Evolutionary conservation across 2,888 invertebrate species (phyloP), one percentile per base, ranked within the genome.

Genomic region (Caenorhabditis uteleia): DNA sequence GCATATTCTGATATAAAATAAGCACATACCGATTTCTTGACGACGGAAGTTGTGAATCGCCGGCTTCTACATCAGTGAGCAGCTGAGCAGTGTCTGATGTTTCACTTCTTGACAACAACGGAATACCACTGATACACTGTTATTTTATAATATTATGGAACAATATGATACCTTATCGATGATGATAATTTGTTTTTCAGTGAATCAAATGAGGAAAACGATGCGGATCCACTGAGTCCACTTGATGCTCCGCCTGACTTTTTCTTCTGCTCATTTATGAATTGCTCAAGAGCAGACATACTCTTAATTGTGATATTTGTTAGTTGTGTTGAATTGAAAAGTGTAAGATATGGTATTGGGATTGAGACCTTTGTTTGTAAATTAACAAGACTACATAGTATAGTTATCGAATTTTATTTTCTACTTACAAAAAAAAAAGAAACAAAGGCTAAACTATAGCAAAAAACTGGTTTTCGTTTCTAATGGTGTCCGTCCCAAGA

Each of bases 231-330:
- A 33, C 34, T 51, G 10, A 55, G 46, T 14, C 50, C 54, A 26
- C 49, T 49, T n/a, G 34, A 33, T 5, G 23, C 27, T 6, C 47
- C 44, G 3, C 55, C 60, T 8, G 64, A 10, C 45, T 82, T 82
- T 55, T 72, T 77, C 51, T 79, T 77, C 48, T 82, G 78, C 40
- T 82, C 82, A 46, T 74, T 79, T 26, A 81, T 79, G 66, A 82
- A 82, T 43, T 79, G 78, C 36, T 78, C 77, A 40, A 82, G 68
- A 18, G 82, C 71, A 42, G 80, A 77, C 80, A 80, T 80, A 36
- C 31, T 50, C 51, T 48, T 38, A 39, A 40, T 44, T 21, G 14
- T 16, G 38, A 12, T 3, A 12, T 39, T 29, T 21, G 2, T 40
- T 40, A 7, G 6, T 36, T 10, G 23, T 23, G 7, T 20, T 4